Base-by-base conservation (phyloP, 2,888 invertebrate species). In the Catocala fraxini region DNA sequence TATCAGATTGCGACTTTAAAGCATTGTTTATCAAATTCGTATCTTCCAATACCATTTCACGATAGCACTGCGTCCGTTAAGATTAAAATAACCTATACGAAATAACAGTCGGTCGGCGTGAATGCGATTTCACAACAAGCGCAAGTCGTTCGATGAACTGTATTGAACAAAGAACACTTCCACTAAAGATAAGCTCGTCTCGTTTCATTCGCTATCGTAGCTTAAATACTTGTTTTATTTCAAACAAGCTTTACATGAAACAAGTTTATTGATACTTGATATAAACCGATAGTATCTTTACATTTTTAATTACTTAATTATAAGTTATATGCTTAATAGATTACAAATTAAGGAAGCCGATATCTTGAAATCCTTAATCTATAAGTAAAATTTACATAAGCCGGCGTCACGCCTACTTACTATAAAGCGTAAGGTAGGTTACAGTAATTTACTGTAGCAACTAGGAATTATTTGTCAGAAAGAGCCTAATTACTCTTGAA, bases 141-240 rank as follows among this genome's bases (percentile, higher is more conserved):
- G 35, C 43, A 51, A 63, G 48, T 63, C 63, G 73, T 70, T 66
- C 76, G 69, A 61, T 75, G 73, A 75, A 73, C 73, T 70, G 62
- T 35, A 45, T 63, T 46, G 58, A 67, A 73, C 73, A 76, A 76
- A 73, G 74, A 69, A 51, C 48, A 53, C 52, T 55, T 64, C 59
- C 56, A 57, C 51, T 35, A 66, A 55, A 61, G 73, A 71, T 74
- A 71, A 70, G 59, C 56, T 63, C 6, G 65, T 63, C 65, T 73
- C 46, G 49, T 55, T 55, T 53, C 63, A 56, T 51, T 59, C 46
- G 49, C 45, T 58, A 52, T 57, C 34, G 33, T 43, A 34, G 10
- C 10, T 39, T 34, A 51, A n/a, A 35, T 33, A 7, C 34, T 0
- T 35, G 10, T 34, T n/a, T 34, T 53, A 43, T 43, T 47, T 45